Conservation (phyloP, 1,140 invertebrate species). For the Macrocentrus cingulum region DNA sequence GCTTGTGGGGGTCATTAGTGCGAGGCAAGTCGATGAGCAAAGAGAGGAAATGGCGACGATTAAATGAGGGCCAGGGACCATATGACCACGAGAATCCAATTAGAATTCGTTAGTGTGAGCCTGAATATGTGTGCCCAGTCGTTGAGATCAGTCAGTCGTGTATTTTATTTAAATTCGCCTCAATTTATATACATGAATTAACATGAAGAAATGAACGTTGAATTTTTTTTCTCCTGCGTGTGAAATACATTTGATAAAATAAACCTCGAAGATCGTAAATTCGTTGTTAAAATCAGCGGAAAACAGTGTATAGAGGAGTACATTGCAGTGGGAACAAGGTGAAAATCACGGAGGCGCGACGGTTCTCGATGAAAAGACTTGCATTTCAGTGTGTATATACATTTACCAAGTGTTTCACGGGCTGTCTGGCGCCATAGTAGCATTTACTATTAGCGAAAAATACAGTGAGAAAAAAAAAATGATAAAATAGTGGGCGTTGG, state of each 20-base stretch:
- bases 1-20: conserved; percentile 25
- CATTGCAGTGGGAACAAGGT: too few relatives aligned
- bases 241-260: too few relatives aligned
- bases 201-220: too few relatives aligned
- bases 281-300: too few relatives aligned
- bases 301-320: too few relatives aligned
- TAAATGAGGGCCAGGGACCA: neutral
- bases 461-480: neutral
- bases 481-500: neutral
- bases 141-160: too few relatives aligned
- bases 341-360: too few relatives aligned
- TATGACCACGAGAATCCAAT: conserved; percentile 34
- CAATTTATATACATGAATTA: too few relatives aligned
- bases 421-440: neutral
- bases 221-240: too few relatives aligned
- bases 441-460: neutral
- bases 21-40: neutral
- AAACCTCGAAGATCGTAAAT: too few relatives aligned
- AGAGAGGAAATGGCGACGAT: neutral
- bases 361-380: too few relatives aligned
- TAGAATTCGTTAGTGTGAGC: conserved; percentile 37
- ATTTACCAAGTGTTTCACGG: conserved; percentile 5
- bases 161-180: too few relatives aligned
- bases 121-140: neutral
- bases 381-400: neutral